Percentiles rank a stretch among this genome's conserved stretches.
Conservation (phyloP, 2,113 vertebrate genomes). For the Garra rufa region DNA sequence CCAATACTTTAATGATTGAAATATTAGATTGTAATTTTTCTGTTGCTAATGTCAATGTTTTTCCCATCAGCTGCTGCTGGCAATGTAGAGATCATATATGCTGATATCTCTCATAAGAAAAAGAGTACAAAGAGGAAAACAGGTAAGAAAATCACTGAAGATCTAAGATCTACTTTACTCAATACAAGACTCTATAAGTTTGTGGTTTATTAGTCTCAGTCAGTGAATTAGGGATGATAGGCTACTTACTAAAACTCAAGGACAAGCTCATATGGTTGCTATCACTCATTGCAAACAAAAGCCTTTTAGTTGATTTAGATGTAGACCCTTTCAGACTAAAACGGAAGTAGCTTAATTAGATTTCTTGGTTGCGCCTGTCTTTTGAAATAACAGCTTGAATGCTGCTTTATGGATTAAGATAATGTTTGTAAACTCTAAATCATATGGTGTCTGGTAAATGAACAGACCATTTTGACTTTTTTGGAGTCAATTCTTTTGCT, state of each 20-base stretch:
- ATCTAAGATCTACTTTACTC: not conserved
- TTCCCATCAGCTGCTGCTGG: not conserved
- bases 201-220: not conserved
- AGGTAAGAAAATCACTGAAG: not conserved
- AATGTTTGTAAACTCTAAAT: not conserved
- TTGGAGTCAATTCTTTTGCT: not conserved
- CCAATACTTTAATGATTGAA: not conserved
- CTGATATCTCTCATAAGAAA: not conserved
- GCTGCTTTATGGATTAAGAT: not conserved
- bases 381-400: not conserved
- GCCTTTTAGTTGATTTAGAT: too few relatives aligned
- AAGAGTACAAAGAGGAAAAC: not conserved
- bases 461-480: too few relatives aligned
- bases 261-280: too few relatives aligned
- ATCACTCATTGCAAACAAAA: too few relatives aligned
- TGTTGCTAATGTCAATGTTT: not conserved
- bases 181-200: not conserved
- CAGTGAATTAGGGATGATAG: not conserved
- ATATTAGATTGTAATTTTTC: not conserved
- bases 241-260: not conserved
- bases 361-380: not conserved
- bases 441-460: too few relatives aligned
- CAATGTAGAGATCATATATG: not conserved
- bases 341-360: not conserved
- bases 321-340: not conserved